Conservation (phyloP, 2,888 invertebrate genomes). For the Anodontia alba region DNA sequence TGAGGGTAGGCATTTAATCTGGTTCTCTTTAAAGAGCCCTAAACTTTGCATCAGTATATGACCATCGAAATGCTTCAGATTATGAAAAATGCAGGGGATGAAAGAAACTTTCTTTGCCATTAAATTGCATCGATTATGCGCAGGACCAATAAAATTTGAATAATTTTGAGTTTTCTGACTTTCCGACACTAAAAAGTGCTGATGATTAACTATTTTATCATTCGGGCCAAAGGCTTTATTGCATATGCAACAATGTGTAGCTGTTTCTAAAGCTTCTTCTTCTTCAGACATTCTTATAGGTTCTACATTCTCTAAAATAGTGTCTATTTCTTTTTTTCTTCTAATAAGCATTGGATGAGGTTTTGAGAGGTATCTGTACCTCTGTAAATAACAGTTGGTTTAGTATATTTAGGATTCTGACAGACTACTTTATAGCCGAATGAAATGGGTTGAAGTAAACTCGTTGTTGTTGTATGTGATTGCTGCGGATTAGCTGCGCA, state of each 20-base stretch:
- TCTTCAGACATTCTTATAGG: conserved; percentile 6
- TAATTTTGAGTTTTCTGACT: too few species aligned
- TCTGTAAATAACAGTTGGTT: conserved; percentile 45
- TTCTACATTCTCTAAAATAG: not conserved
- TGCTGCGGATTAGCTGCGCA: conserved; percentile 40
- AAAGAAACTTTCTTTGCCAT: conserved; percentile 31
- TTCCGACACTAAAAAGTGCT: too few species aligned
- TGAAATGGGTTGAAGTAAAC: conserved; percentile 31
- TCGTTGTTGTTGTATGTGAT: conserved; percentile 29
- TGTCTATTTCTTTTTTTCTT: conserved; percentile 40
- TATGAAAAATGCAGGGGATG: conserved; percentile 43
- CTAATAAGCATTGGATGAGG: conserved; percentile 38
- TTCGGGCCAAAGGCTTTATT: conserved; percentile 25
- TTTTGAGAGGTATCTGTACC: conserved; percentile 32
- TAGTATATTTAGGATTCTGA: conserved; percentile 30
- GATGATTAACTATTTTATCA: too few species aligned
- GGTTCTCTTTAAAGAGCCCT: conserved; percentile 32
- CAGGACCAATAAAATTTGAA: conserved; percentile 19
- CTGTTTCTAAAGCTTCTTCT: conserved; percentile 14
- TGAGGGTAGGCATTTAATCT: not conserved
- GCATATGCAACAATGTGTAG: conserved; percentile 41
- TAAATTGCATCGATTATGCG: conserved; percentile 44
- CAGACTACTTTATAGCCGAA: conserved; percentile 47
- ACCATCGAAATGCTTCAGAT: conserved; percentile 39
- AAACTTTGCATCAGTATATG: conserved; percentile 33